Percentiles rank a stretch among this genome's conserved stretches.
Conservation (phyloP, 1,140 invertebrate species). For the Ceratosolen solmsi region DNA sequence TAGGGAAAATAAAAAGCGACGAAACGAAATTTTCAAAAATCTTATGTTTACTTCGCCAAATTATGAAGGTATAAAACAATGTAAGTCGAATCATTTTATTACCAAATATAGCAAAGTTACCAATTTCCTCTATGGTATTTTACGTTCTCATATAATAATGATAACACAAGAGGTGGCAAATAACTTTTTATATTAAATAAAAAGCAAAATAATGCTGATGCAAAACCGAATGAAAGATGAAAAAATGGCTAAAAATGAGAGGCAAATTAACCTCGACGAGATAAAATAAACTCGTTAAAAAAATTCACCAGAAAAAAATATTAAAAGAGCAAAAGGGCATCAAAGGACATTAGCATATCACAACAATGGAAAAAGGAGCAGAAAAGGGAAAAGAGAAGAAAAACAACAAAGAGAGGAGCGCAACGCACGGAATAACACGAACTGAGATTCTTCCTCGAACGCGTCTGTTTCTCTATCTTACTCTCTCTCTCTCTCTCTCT, state of each 20-base stretch:
- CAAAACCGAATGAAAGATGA: neutral
- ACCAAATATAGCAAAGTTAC: too few relatives aligned
- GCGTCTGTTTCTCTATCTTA: neutral
- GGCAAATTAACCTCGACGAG: constrained; percentile 23
- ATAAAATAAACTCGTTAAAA: constrained; percentile 29
- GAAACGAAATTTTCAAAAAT: neutral
- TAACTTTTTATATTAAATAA: neutral
- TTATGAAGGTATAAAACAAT: neutral
- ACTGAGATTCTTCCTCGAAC: constrained; percentile 22
- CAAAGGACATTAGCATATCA: constrained; percentile 41
- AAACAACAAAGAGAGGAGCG: neutral
- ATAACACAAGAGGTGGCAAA: neutral
- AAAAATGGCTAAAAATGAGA: constrained; percentile 5
- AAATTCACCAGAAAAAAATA: constrained; percentile 12
- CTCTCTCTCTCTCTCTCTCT: constrained; percentile 12
- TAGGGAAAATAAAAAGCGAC: neutral
- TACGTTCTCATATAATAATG: neutral
- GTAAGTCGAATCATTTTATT: neutral
- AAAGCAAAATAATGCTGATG: constrained; percentile 1
- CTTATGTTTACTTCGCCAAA: neutral
- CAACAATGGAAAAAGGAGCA: constrained; percentile 2
- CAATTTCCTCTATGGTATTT: neutral
- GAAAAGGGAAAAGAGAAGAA: neutral
- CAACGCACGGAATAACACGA: constrained; percentile 37
- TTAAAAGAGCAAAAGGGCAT: neutral